phyloP scores from a whole-genome alignment of 1,140 invertebrate genomes.

The Brachionus paranguensis region DNA sequence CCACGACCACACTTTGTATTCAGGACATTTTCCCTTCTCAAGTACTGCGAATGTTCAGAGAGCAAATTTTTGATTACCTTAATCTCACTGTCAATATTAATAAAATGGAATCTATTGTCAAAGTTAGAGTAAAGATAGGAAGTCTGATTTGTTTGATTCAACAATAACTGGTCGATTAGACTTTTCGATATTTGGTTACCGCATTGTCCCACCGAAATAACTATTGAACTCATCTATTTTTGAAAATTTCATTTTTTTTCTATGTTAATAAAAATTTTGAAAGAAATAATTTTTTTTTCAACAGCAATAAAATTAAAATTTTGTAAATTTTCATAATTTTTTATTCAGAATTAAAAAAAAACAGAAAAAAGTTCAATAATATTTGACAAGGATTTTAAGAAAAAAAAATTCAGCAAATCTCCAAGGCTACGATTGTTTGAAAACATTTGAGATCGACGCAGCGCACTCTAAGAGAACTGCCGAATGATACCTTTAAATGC shows the following conservation, averaged over 20 bases:
- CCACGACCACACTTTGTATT: slow-evolving; percentile 64
- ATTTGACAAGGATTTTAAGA: background rate
- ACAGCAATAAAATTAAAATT: background rate
- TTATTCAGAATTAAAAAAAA: background rate
- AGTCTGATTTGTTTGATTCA: slow-evolving; percentile 63
- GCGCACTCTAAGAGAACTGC: background rate
- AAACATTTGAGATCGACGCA: background rate
- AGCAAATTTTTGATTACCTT: slow-evolving; percentile 60
- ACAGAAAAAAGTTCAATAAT: background rate
- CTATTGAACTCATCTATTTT: slow-evolving; percentile 27
- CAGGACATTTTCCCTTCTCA: slow-evolving; percentile 62
- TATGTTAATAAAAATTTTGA: background rate
- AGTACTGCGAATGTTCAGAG: slow-evolving; percentile 66
- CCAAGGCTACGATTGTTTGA: background rate
- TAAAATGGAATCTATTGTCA: slow-evolving; percentile 56
- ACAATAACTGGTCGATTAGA: slow-evolving; percentile 63
- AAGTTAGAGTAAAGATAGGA: slow-evolving; percentile 48
- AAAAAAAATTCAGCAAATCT: background rate
- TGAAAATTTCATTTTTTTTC: background rate
- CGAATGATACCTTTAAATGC: background rate
- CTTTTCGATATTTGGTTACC: slow-evolving; percentile 67
- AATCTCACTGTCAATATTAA: slow-evolving; percentile 3
- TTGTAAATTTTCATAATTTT: background rate
- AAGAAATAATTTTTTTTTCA: background rate
- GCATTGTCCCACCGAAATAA: slow-evolving; percentile 65